A percentile compares a stretch with the other conserved stretches of the same genome.
These are phyloP conservation scores for Vireo griseus DNA, from an alignment of 2,797 vertebrate genomes.

Conservation along the genomic window DNA sequence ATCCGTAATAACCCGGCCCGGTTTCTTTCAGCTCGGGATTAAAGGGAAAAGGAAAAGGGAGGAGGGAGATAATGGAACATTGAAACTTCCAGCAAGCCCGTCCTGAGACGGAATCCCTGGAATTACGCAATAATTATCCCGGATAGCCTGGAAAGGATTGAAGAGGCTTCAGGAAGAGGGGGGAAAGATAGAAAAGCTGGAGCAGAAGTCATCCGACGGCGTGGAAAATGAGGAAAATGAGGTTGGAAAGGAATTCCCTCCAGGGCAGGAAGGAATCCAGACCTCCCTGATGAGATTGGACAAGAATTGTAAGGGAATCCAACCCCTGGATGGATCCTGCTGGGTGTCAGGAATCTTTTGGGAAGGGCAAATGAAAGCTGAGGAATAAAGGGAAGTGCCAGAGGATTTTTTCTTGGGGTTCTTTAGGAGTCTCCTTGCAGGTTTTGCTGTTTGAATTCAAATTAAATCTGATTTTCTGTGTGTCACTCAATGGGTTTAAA, in stretches of 20 bases:
- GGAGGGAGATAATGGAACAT: not conserved
- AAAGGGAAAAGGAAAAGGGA: conserved; percentile 14
- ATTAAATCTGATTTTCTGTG: not conserved
- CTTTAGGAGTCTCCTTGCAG: not conserved
- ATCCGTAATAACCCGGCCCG: conserved; percentile 69
- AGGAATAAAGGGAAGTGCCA: not conserved
- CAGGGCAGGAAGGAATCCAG: not conserved
- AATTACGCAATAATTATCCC: not conserved
- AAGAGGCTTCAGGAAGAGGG: not conserved
- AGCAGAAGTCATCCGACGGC: not conserved
- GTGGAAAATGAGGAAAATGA: not conserved
- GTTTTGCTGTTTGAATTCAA: not conserved
- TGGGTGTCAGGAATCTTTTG: not conserved
- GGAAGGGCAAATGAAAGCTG: not conserved
- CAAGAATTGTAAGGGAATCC: not conserved
- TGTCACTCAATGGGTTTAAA: not conserved
- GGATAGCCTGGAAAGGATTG: not conserved
- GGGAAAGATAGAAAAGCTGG: fast-evolving
- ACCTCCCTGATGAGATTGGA: not conserved
- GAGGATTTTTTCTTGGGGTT: not conserved
- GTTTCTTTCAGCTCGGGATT: conserved; percentile 62
- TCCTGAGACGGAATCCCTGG: not conserved
- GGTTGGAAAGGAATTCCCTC: not conserved
- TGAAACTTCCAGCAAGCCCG: conserved; percentile 10
- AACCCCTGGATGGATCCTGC: not conserved